Percentiles rank a stretch among this genome's conserved stretches.
Conservation (phyloP, 2,113 vertebrate genomes). For the Xiphophorus hellerii region DNA sequence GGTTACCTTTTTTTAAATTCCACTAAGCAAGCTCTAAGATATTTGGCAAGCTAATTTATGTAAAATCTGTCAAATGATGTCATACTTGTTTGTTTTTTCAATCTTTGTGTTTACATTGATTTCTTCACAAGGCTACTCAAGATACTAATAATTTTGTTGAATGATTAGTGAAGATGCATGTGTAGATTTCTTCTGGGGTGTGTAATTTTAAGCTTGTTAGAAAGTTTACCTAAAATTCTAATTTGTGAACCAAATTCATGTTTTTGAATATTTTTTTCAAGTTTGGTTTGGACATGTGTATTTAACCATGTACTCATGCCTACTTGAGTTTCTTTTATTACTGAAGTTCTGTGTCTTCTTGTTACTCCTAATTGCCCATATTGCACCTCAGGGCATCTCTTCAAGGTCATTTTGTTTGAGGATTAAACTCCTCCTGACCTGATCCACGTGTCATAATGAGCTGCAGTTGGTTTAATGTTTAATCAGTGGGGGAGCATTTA, state of each 20-base stretch:
- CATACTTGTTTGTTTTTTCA: too few relatives aligned
- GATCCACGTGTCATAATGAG: slow-evolving; percentile 23
- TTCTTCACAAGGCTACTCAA: too few relatives aligned
- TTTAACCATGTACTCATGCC: neutral
- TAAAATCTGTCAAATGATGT: too few relatives aligned
- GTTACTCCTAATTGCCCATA: neutral
- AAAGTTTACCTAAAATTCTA: too few relatives aligned
- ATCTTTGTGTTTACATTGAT: too few relatives aligned
- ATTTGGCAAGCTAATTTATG: too few relatives aligned
- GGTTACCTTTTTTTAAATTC: too few relatives aligned
- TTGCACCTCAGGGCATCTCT: slow-evolving; percentile 2
- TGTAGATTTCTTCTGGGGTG: too few relatives aligned
- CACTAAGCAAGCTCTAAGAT: too few relatives aligned
- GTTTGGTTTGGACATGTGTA: neutral
- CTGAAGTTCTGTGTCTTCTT: neutral
- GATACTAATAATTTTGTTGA: too few relatives aligned
- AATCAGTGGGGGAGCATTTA: slow-evolving; percentile 23
- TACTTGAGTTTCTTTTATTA: neutral
- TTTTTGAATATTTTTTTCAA: neutral
- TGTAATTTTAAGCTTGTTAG: too few relatives aligned
- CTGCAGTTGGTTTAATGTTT: slow-evolving; percentile 12
- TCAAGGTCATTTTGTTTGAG: neutral
- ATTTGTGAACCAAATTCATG: neutral
- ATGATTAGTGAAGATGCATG: too few relatives aligned
- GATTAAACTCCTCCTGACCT: neutral